phyloP scores from a whole-genome alignment of 1,140 invertebrate genomes.

The Leptinotarsa texana region DNA sequence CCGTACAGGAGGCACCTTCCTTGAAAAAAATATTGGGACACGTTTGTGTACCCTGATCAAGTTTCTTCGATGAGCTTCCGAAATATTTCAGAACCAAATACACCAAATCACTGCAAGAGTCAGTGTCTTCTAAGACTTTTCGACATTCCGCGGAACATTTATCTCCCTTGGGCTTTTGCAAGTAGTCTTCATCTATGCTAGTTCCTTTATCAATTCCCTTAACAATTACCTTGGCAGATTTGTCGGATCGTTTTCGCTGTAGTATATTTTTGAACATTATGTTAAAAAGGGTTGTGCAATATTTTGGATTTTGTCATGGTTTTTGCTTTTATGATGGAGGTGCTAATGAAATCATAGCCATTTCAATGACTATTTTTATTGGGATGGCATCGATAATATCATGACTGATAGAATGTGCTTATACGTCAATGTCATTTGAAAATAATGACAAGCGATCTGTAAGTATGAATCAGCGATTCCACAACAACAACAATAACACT shows the following conservation, averaged over 20 bases:
- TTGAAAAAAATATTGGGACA: background rate
- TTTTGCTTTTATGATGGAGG: no score
- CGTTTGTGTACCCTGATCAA: background rate
- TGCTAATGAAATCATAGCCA: no score
- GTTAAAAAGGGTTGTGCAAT: no score
- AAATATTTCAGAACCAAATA: constrained; percentile 17
- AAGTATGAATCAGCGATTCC: no score
- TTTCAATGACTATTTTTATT: no score
- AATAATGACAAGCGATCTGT: no score
- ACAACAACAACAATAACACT: no score
- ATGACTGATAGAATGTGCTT: no score
- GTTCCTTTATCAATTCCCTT: background rate
- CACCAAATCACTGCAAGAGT: constrained; percentile 9
- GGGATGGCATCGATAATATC: no score
- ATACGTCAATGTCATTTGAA: no score
- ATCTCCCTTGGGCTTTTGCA: background rate
- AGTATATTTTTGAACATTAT: background rate
- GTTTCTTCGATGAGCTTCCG: background rate
- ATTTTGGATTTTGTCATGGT: no score
- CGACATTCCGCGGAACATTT: no score
- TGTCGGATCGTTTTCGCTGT: background rate
- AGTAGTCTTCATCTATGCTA: background rate
- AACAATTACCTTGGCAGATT: background rate
- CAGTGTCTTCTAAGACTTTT: background rate
- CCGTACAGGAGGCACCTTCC: background rate